Evolutionary conservation across 2,888 invertebrate genomes (phyloP).

Genomic region (Atherix ibis): DNA sequence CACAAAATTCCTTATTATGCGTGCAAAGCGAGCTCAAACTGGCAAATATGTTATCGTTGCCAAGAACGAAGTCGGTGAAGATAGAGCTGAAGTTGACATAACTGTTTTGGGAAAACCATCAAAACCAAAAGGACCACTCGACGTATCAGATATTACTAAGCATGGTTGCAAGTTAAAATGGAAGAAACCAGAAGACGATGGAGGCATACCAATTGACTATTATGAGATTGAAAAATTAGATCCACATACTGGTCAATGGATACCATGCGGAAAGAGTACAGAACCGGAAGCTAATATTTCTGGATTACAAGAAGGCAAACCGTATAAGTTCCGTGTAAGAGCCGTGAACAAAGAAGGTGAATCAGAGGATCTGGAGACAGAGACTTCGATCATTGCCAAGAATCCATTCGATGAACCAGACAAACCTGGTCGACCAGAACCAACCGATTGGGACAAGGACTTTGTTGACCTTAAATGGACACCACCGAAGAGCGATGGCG

Average conservation of each 20-base stretch:
- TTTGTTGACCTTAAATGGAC: conserved; percentile 92
- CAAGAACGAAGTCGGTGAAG: conserved; percentile 84
- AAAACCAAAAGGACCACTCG: conserved; percentile 72
- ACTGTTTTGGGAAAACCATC: conserved; percentile 68
- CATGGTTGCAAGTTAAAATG: conserved; percentile 82
- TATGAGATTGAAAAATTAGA: conserved; percentile 94
- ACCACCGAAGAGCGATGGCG: conserved; percentile 80
- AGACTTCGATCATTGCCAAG: conserved; percentile 88
- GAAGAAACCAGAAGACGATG: conserved; percentile 92
- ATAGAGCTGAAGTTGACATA: conserved; percentile 79
- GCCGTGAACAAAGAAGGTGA: conserved; percentile 98
- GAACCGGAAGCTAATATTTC: conserved; percentile 71
- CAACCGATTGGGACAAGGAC: conserved; percentile 90
- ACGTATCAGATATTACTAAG: conserved; percentile 77
- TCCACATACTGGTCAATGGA: conserved; percentile 83
- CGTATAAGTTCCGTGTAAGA: conserved; percentile 94
- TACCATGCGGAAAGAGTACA: conserved; percentile 73
- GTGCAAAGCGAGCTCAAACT: conserved; percentile 62
- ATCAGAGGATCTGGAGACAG: conserved; percentile 89
- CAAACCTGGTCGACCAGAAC: conserved; percentile 79
- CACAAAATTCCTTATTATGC: conserved; percentile 74
- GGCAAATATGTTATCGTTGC: conserved; percentile 83
- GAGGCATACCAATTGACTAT: conserved; percentile 83
- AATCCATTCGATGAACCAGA: conserved; percentile 97
- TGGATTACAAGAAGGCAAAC: conserved; percentile 84